Evolutionary conservation across 2,797 vertebrate species (phyloP), one percentile per base, ranked within the genome.

Genomic region (Margarornis squamiger): DNA sequence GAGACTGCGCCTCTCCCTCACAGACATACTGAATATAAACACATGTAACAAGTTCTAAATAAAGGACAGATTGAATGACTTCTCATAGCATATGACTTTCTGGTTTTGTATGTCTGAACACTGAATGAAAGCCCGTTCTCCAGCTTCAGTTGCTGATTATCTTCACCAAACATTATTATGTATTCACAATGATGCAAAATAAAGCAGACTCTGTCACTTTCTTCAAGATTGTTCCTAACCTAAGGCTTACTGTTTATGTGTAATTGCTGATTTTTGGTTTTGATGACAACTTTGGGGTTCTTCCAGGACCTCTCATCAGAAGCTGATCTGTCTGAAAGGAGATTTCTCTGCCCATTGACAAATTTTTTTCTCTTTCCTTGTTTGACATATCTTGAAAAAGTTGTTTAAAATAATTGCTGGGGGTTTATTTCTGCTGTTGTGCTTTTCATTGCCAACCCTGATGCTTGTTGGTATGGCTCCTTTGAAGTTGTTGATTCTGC

Each of bases 331-430:
- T 90, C 46, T 87, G 54, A 61, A 93, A 81, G 89, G 39, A 82
- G 39, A 20, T 65, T 17, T 82, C 5, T 68, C 58, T 93, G 65
- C 38, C n/a, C 54, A 92, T 26, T 58, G 82, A 51, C 36, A 58
- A 83, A 81, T 54, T 58, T 51, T 73, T 66, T 74, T 68, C 32
- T 74, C 27, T 75, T 83, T 55, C n/a, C 49, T 91, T 91, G 26
- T 94, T 91, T 87, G 68, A 86, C n/a, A 6, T n/a, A 38, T 75
- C 89, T 90, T 61, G 55, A 84, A 63, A 93, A 91, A 79, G 59
- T 82, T 94, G 16, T 78, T 82, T 85, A 78, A 85, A 94, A 66
- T 79, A 91, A 68, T 84, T 93, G 48, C 27, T 21, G 6, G 10
- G 95, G 43, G 80, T 94, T 89, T 68, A 11, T 72, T 86, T 80